Evolutionary conservation across 1,140 invertebrate species (phyloP).

Genomic region (Heliconius nattereri): DNA sequence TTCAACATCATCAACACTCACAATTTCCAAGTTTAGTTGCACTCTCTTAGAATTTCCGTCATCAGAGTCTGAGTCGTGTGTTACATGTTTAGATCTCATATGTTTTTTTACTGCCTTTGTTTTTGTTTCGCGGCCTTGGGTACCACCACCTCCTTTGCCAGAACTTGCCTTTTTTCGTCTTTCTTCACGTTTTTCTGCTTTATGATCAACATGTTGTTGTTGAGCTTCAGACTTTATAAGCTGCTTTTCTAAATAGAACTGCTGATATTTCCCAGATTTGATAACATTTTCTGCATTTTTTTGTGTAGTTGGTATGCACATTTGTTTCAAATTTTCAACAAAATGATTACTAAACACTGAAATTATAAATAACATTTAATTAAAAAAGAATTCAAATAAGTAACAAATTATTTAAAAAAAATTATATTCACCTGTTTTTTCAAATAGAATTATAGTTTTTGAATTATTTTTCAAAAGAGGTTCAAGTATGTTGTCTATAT

Average conservation of each 20-base stretch:
- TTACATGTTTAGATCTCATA: conserved; percentile 74
- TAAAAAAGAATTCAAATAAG: not conserved
- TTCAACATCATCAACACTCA: conserved; percentile 86
- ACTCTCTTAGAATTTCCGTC: conserved; percentile 76
- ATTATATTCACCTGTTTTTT: conserved; percentile 75
- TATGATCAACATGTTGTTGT: conserved; percentile 80
- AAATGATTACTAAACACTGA: conserved; percentile 84
- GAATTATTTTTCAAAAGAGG: conserved; percentile 82
- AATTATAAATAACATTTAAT: conserved; percentile 41
- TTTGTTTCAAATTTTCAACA: conserved; percentile 86
- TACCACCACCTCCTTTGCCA: conserved; percentile 94
- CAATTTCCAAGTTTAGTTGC: conserved; percentile 82
- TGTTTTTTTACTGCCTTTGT: conserved; percentile 95
- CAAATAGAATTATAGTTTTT: conserved; percentile 80
- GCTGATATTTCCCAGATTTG: conserved; percentile 85
- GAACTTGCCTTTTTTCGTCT: conserved; percentile 92
- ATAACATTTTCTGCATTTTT: conserved; percentile 88
- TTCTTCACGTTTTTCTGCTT: conserved; percentile 92
- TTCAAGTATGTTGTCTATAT: conserved; percentile 88
- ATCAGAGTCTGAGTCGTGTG: conserved; percentile 84
- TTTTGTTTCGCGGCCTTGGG: conserved; percentile 96
- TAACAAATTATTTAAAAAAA: not conserved
- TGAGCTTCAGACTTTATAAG: conserved; percentile 75
- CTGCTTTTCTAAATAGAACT: conserved; percentile 83
- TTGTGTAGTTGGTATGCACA: conserved; percentile 86